Percentiles rank a stretch among this genome's conserved stretches.
These are phyloP conservation scores for Buathra laborator DNA, from an alignment of 2,888 invertebrate genomes.

Conservation along the genomic window DNA sequence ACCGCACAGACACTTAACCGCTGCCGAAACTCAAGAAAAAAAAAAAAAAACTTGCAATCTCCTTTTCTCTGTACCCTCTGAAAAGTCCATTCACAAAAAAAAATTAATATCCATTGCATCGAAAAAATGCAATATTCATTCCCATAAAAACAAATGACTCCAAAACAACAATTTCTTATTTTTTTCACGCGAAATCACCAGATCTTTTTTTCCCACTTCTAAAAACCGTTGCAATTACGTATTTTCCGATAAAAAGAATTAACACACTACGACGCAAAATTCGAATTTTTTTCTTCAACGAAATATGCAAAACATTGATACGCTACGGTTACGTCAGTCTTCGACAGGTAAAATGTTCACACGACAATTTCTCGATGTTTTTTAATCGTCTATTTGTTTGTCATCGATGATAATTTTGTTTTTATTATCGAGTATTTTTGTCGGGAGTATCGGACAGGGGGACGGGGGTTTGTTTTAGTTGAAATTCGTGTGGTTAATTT, in stretches of 20 bases:
- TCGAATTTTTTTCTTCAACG: not conserved
- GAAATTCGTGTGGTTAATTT: constrained; percentile 13
- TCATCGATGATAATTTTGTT: not conserved
- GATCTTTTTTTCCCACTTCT: not conserved
- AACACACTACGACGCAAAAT: not conserved
- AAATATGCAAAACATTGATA: constrained; percentile 47
- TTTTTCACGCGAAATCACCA: not conserved
- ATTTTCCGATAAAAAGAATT: not conserved
- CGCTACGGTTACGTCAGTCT: constrained; percentile 39
- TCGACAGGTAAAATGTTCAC: not conserved
- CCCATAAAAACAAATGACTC: too few species aligned
- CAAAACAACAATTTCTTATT: not conserved
- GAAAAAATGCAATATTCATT: not conserved
- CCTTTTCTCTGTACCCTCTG: not conserved
- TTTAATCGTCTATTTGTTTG: not conserved
- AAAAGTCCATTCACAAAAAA: not conserved
- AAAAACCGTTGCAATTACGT: not conserved
- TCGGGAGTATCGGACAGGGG: not conserved
- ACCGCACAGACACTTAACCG: constrained; percentile 45
- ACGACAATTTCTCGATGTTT: not conserved
- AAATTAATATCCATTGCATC: constrained; percentile 1
- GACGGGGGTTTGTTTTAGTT: not conserved
- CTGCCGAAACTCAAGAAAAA: not conserved
- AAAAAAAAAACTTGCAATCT: constrained; percentile 34
- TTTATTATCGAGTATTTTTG: not conserved